These are phyloP conservation scores for Antedon mediterranea DNA, from an alignment of 53 echinoderm and acorn worm species.

Conservation along the genomic window DNA sequence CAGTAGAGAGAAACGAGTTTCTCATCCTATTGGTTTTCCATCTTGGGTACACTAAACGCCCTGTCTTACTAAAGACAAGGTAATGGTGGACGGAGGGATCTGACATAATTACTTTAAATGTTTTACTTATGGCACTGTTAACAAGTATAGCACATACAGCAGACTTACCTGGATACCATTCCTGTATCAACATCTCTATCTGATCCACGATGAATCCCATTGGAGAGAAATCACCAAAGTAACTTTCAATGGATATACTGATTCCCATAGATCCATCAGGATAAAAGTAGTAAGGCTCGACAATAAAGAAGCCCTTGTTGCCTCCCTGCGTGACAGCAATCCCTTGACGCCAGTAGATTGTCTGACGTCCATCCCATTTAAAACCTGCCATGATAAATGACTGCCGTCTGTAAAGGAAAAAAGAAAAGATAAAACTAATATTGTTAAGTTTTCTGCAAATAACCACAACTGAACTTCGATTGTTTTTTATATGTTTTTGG, in stretches of 20 bases:
- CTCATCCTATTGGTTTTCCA: no score
- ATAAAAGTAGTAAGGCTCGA: conserved; percentile 29
- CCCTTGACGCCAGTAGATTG: conserved; percentile 57
- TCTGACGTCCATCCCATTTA: background rate
- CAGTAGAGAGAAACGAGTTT: no score
- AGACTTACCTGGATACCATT: conserved; percentile 65
- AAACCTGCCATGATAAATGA: background rate
- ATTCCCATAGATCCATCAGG: conserved; percentile 29
- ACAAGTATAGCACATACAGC: no score
- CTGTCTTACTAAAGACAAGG: no score
- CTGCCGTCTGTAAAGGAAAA: background rate
- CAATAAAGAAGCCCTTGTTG: conserved; percentile 37
- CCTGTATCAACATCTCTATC: conserved; percentile 53
- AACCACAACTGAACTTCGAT: no score
- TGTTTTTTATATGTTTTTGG: no score
- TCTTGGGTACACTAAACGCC: no score
- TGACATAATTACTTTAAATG: no score
- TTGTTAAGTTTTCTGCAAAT: no score
- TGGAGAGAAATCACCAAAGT: conserved; percentile 30
- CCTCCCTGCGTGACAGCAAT: conserved; percentile 33
- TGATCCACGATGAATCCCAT: conserved; percentile 76
- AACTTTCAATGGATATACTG: conserved; percentile 34
- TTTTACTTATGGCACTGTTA: no score
- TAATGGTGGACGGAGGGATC: no score
- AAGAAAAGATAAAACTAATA: no score